These are phyloP conservation scores for Hirundichthys speculiger DNA, from an alignment of 2,113 vertebrate species.

Conservation along the genomic window DNA sequence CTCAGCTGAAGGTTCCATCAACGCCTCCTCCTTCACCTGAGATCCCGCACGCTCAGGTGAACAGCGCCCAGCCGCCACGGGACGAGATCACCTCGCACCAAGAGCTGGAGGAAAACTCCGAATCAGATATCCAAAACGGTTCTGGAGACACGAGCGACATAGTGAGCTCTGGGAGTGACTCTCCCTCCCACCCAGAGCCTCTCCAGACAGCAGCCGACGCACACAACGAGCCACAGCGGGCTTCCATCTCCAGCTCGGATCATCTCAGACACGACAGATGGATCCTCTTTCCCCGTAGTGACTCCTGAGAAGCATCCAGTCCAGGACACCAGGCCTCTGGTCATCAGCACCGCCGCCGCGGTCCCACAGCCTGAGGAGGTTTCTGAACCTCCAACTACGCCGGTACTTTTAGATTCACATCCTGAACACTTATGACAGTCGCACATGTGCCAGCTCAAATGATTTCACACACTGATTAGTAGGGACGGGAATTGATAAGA, in stretches of 20 bases:
- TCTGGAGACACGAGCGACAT: background rate
- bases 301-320: slow-evolving; percentile 64
- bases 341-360: background rate
- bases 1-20: background rate
- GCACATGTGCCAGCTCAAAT: too few species aligned
- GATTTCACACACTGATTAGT: too few species aligned
- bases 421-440: too few species aligned
- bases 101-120: slow-evolving; percentile 64
- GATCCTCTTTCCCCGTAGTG: slow-evolving; percentile 4
- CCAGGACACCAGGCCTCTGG: slow-evolving; percentile 66
- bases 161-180: background rate
- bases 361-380: slow-evolving; percentile 40
- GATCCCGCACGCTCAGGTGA: background rate
- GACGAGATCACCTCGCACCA: background rate
- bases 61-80: background rate
- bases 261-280: slow-evolving; percentile 6
- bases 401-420: too few species aligned
- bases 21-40: slow-evolving; percentile 55
- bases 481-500: too few species aligned
- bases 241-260: slow-evolving; percentile 17
- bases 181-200: background rate
- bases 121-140: slow-evolving; percentile 36
- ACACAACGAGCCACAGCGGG: slow-evolving; percentile 15
- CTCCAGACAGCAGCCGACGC: background rate
- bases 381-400: slow-evolving; percentile 14